phyloP scores from a whole-genome alignment of 2,113 vertebrate species.

The Hemicordylus capensis region DNA sequence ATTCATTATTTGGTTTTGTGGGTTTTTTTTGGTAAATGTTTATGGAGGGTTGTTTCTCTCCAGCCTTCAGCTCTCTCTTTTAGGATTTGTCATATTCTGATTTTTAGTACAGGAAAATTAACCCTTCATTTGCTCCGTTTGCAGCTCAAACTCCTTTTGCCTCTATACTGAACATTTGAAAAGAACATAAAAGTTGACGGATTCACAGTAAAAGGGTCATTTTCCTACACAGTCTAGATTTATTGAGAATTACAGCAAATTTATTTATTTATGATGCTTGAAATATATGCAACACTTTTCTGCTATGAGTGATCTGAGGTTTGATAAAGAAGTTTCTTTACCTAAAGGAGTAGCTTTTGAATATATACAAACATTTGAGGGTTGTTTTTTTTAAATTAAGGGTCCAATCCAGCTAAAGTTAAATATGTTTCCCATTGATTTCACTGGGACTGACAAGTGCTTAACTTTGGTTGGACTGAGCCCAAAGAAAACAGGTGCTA shows the following conservation, averaged over 20 bases:
- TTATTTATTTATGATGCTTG: slow-evolving; percentile 14
- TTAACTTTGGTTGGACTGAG: background rate
- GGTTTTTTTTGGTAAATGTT: slow-evolving; percentile 23
- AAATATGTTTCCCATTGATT: background rate
- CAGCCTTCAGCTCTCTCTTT: background rate
- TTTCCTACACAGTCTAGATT: background rate
- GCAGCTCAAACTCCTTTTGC: background rate
- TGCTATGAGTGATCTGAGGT: background rate
- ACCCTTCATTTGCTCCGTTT: background rate
- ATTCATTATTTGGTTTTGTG: background rate
- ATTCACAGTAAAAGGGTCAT: background rate
- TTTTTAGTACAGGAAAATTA: background rate
- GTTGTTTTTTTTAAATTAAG: background rate
- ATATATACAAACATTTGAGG: background rate
- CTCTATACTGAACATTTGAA: slow-evolving; percentile 33
- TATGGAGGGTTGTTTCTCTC: background rate
- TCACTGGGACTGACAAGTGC: background rate
- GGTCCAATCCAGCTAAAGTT: background rate
- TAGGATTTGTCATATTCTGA: background rate
- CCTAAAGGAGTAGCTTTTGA: background rate
- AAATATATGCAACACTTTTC: background rate
- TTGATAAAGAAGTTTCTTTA: background rate
- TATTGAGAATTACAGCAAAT: background rate
- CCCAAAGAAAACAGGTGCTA: slow-evolving; percentile 17
- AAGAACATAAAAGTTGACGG: slow-evolving; percentile 32